Evolutionary conservation across 1,140 invertebrate genomes (phyloP).

Genomic region (Bombus vancouverensis): DNA sequence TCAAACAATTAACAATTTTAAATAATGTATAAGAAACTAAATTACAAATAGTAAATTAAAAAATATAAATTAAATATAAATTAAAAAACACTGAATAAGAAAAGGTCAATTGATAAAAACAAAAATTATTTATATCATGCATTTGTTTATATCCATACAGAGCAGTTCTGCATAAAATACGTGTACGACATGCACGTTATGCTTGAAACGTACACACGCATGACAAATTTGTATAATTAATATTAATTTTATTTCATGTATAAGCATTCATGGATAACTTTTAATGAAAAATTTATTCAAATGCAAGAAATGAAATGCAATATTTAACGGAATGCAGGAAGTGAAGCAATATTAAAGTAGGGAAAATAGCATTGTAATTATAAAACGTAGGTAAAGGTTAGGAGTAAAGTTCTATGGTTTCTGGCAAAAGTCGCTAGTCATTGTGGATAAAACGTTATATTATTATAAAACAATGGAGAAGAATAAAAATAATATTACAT

Average conservation of each 20-base stretch:
- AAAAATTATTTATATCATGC: not conserved
- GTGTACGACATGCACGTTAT: not conserved
- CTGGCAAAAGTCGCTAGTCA: slow-evolving; percentile 33
- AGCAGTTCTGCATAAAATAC: not conserved
- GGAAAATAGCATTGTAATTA: not conserved
- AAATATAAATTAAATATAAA: not conserved
- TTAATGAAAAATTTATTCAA: not conserved
- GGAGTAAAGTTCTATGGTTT: slow-evolving; percentile 15
- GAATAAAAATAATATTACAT: not conserved
- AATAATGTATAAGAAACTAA: not conserved
- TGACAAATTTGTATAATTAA: not conserved
- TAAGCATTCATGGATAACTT: not conserved
- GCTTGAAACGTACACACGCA: not conserved
- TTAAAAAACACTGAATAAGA: not conserved
- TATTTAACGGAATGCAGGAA: not conserved
- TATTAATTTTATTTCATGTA: not conserved
- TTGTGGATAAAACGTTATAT: slow-evolving; percentile 2
- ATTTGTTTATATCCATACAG: not conserved
- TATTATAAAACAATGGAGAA: not conserved
- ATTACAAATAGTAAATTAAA: not conserved
- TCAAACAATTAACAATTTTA: slow-evolving; percentile 19
- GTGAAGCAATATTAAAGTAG: not conserved
- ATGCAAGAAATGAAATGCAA: not conserved
- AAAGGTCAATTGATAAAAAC: not conserved
- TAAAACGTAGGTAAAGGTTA: slow-evolving; percentile 15